Base-by-base conservation (phyloP, 2,113 vertebrate genomes). In the Sorex fumeus region DNA sequence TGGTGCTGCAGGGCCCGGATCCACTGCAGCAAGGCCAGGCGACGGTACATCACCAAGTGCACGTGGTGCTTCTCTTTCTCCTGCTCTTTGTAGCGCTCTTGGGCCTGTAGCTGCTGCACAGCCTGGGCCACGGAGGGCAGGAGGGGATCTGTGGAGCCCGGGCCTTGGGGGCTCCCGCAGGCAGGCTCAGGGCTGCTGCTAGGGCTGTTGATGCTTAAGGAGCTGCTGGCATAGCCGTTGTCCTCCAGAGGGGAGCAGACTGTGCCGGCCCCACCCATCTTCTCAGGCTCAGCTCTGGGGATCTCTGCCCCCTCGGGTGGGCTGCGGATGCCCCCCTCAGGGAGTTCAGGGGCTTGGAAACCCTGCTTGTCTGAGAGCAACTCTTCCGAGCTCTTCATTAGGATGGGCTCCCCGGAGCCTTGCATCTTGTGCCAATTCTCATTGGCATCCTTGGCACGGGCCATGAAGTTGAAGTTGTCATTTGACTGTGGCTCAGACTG, bases 61-160 rank as follows among this genome's bases (percentile, higher is more conserved):
- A 98, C 96, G 43, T 99, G 99, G 94, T 99, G 99, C 96, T 99
- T 99, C 97, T 99, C 99, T 97, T 99, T 99, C 98, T 99, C 99
- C 96, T 93, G 98, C 92, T 99, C 99, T 95, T 99, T 99, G 97
- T 99, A 99, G 91, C 97, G 98, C 95, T 99, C 99, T 71, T 98
- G 98, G 91, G 99, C 99, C 82, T 98, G 98, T 12, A 99, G 97
- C 53, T 98, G 99, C 98, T 98, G 99, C 87, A 99, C 97, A 0
- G 99, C 98, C 88, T 99, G 98, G 36, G 97, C 98, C 96, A 99
- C 97, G 0, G 96, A 98, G 0, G 98, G 98, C 57, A 98, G 93
- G 43, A 98, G 97, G 87, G 88, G 93, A 11, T 96, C 95, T 0
- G 95, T 32, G 10, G 95, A 94, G 71, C 88, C 91, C 23, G 32